Evolutionary conservation across 2,888 invertebrate genomes (phyloP), one percentile per base, ranked within the genome.

Genomic region (Philereme vetulata): DNA sequence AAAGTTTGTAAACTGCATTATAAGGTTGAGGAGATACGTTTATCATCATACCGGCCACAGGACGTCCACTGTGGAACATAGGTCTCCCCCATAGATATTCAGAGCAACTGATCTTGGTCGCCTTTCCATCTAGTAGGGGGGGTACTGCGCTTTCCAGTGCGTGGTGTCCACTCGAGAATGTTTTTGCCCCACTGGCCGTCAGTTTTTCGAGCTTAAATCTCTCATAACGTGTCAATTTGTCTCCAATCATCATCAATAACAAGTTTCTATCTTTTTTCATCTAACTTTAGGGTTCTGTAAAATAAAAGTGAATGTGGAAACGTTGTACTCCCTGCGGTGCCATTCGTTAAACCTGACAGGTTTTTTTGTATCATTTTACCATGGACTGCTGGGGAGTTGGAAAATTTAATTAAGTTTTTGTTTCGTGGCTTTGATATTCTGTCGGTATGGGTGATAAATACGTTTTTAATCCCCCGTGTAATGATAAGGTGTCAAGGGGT

Each of bases 311-410:
- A 53, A 56, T 48, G 43, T 43, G 48, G 42, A 48, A 55, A 55
- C 40, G 33, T 33, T 32, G 43, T 9, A 53, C 34, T 49, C 58
- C 45, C 58, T 4, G 21, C 48, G 58, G 58, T 49, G 53, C 40
- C 49, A 44, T 59, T 49, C 49, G 53, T 53, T 59, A 53, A 34
- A 40, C 8, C 47, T 48, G 42, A 34, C 48, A n/a, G 8, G 48
- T 48, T 52, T 9, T 48, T 51, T 52, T 44, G 46, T 43, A 40
- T 51, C 40, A 40, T 57, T 42, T 50, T 36, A 4, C 43, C 49
- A 8, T 46, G 10, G 9, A 34, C 33, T 32, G 10, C 5, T 10
- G 33, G 32, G 48, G 48, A 54, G 54, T 54, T 54, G 42, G 10
- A 7, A 48, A 48, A 34, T 54, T 54, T 54, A 46, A 54, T 54